phyloP scores from a whole-genome alignment of 2,113 vertebrate species.

The Crotalus tigris region DNA sequence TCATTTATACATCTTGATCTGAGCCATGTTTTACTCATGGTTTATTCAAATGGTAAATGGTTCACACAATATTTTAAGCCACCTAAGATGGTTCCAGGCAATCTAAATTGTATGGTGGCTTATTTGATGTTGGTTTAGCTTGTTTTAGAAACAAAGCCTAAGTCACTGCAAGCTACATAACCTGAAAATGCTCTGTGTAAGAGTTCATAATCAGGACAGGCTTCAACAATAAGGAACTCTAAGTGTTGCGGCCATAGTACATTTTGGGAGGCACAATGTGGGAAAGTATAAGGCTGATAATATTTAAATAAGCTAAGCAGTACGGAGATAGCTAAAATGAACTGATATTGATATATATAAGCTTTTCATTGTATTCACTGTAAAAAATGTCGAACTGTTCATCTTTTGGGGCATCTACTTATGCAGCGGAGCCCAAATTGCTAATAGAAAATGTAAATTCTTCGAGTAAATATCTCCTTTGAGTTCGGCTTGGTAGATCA shows the following conservation, averaged over 20 bases:
- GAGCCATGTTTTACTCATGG: no score
- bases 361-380: not conserved
- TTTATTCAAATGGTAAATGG: no score
- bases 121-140: no score
- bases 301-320: not conserved
- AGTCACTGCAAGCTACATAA: no score
- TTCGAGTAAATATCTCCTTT: no score
- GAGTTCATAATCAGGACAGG: not conserved
- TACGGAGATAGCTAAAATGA: not conserved
- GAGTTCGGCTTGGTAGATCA: no score
- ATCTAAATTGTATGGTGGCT: not conserved
- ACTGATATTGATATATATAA: not conserved
- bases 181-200: not conserved
- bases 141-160: no score
- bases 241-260: not conserved
- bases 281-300: not conserved
- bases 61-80: no score
- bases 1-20: no score
- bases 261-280: not conserved
- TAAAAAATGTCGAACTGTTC: not conserved
- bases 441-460: not conserved
- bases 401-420: not conserved
- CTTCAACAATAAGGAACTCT: not conserved
- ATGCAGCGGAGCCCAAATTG: not conserved
- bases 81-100: not conserved